Evolutionary conservation across 2,797 vertebrate species (phyloP), one percentile per base, ranked within the genome.

Genomic region (Anableps anableps): DNA sequence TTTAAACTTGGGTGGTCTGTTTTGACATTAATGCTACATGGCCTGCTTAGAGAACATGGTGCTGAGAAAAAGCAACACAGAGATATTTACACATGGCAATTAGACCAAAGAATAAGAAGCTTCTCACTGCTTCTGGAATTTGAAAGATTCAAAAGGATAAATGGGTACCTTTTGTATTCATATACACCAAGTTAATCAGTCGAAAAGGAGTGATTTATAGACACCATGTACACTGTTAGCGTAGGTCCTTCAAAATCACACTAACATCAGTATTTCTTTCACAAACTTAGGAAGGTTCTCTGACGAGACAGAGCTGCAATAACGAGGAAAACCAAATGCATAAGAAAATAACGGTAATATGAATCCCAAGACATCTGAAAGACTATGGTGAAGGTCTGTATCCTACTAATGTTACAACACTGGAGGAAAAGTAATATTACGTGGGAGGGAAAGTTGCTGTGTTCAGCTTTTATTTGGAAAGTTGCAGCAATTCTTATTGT

Each of bases 1-100:
- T 64, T 34, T 9, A 29, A 43, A 60, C 7, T 31, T 51, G 14
- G 72, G 53, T 77, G 48, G 64, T 41, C 21, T 53, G 48, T 90
- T 89, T 82, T 91, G 83, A 90, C 85, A 89, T 81, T 13, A 23
- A 58, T 68, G 16, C 34, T 80, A 73, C 62, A 78, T 74, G 38
- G 62, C 50, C 78, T 75, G 83, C 75, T 68, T 47, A 8, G 41
- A 80, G 72, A 87, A 80, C 45, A 77, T 0, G 21, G 26, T 71
- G 82, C 17, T 72, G 79, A 60, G 75, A 72, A 86, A 86, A 82
- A 88, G 79, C 71, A 75, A 80, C 72, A 78, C 74, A 45, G 50
- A 72, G 45, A 77, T 76, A 80, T 78, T 75, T 51, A 31, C 11
- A 73, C 47, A 41, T 29, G 14, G 17, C 36, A 13, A 23, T 41